These are phyloP conservation scores for Galaxea fascicularis DNA, from an alignment of 92 coral and sea anemone genomes.

Conservation along the genomic window DNA sequence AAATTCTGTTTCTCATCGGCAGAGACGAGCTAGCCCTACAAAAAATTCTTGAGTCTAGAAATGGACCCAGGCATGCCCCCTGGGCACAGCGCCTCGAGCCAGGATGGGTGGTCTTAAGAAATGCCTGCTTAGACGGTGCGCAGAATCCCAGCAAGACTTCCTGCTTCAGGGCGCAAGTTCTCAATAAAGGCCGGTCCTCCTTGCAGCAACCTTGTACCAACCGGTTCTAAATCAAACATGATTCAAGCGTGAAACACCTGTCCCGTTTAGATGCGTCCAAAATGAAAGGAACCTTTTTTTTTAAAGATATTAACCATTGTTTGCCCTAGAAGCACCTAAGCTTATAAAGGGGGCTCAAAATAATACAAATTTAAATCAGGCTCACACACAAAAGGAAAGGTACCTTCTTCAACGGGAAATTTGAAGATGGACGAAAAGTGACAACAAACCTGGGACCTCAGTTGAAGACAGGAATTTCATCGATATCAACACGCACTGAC, in stretches of 20 bases:
- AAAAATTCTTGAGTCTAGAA: slow-evolving; percentile 62
- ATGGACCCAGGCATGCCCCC: slow-evolving; percentile 61
- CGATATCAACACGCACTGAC: not conserved
- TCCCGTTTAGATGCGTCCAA: not conserved
- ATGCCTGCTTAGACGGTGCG: slow-evolving; percentile 67
- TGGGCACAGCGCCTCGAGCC: slow-evolving; percentile 68
- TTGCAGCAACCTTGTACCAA: slow-evolving; percentile 52
- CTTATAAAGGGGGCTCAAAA: too few relatives aligned
- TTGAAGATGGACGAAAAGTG: slow-evolving; percentile 42
- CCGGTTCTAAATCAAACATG: slow-evolving; percentile 1
- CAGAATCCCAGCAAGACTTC: slow-evolving; percentile 39
- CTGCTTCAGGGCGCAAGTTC: slow-evolving; percentile 48
- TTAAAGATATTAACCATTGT: too few relatives aligned
- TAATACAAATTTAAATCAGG: slow-evolving; percentile 4
- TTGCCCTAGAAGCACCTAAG: too few relatives aligned
- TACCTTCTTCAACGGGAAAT: slow-evolving; percentile 12
- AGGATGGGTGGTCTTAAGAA: slow-evolving; percentile 62
- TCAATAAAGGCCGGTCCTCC: slow-evolving; percentile 66
- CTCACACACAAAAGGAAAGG: too few relatives aligned
- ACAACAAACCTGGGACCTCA: slow-evolving; percentile 44
- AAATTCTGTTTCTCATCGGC: slow-evolving; percentile 28
- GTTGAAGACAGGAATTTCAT: slow-evolving; percentile 50
- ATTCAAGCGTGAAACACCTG: not conserved
- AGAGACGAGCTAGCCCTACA: slow-evolving; percentile 56
- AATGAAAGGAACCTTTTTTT: too few relatives aligned